phyloP scores from a whole-genome alignment of 2,888 invertebrate species.

The Eupsilia transversa region DNA sequence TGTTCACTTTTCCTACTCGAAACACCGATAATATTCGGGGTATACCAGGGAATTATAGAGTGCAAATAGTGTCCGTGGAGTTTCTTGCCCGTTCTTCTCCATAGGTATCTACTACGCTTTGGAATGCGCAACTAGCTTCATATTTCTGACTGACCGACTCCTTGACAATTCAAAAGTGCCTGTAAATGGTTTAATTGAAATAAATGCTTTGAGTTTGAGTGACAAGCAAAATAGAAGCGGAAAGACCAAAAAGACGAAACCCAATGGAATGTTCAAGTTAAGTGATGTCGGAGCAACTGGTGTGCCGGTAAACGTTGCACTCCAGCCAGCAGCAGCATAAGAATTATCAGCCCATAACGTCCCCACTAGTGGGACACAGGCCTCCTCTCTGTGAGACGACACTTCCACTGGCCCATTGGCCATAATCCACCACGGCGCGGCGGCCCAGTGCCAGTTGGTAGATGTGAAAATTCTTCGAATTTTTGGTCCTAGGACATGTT shows the following conservation, averaged over 20 bases:
- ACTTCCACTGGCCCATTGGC: too few species aligned
- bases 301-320: background rate
- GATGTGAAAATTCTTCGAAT: background rate
- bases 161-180: too few species aligned
- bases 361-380: background rate
- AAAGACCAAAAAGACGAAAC: background rate
- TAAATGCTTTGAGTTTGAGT: too few species aligned
- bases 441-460: background rate
- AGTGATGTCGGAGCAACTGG: background rate
- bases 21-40: background rate
- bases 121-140: too few species aligned
- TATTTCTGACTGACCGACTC: too few species aligned
- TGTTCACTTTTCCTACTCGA: background rate
- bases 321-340: background rate
- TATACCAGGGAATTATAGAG: background rate
- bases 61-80: too few species aligned
- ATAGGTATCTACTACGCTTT: too few species aligned
- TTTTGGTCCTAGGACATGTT: background rate
- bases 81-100: too few species aligned
- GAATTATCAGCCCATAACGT: background rate
- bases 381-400: background rate
- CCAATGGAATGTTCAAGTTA: background rate
- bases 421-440: background rate
- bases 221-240: background rate
- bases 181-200: too few species aligned